Percentiles rank a stretch among this genome's conserved stretches.
Evolutionary conservation across 2,888 invertebrate species (phyloP).

Genomic region (Aquatica leii): DNA sequence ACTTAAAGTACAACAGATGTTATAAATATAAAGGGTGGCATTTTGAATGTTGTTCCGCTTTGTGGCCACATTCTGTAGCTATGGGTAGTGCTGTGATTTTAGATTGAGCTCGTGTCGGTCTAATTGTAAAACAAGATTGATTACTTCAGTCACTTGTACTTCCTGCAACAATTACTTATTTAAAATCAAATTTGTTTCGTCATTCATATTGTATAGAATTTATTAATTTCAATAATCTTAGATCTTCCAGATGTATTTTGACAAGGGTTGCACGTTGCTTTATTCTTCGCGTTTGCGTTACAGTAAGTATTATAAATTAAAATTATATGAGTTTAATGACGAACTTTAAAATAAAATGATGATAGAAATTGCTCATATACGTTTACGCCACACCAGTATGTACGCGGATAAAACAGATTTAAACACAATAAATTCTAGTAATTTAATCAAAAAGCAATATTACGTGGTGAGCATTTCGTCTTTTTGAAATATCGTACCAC

Average conservation of each 20-base stretch:
- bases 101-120: slow-evolving; percentile 31
- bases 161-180: slow-evolving; percentile 32
- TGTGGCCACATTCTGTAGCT: slow-evolving; percentile 38
- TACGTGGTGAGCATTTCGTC: slow-evolving; percentile 29
- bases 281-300: no score
- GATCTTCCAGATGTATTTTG: neutral
- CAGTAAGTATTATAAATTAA: no score
- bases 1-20: slow-evolving; percentile 32
- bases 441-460: slow-evolving; percentile 38
- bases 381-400: neutral
- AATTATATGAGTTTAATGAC: no score
- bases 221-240: neutral
- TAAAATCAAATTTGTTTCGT: slow-evolving; percentile 32
- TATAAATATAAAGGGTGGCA: slow-evolving; percentile 30
- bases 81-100: slow-evolving; percentile 30
- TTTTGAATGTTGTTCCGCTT: slow-evolving; percentile 32
- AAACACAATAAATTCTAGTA: slow-evolving; percentile 32
- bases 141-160: slow-evolving; percentile 25
- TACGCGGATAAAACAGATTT: slow-evolving; percentile 13
- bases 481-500: slow-evolving; percentile 38
- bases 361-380: neutral
- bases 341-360: no score
- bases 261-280: neutral
- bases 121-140: slow-evolving; percentile 35
- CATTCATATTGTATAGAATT: slow-evolving; percentile 14